Evolutionary conservation across 1,140 invertebrate species (phyloP).

Genomic region (Drosophila sechellia): DNA sequence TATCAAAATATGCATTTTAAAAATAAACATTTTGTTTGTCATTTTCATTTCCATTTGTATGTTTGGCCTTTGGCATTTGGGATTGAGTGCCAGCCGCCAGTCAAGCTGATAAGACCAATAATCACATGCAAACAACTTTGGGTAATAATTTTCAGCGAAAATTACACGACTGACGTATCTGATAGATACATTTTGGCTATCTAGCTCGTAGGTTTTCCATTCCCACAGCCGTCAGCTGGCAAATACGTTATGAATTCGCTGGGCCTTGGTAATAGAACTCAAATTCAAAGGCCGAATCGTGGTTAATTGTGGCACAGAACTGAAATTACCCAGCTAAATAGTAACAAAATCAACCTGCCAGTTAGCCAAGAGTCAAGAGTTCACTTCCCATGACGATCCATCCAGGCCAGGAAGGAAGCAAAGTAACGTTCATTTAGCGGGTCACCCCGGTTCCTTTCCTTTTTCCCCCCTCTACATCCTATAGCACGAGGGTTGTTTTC

Average conservation of each 20-base stretch:
- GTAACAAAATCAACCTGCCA: constrained; percentile 31
- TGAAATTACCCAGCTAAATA: constrained; percentile 21
- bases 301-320: constrained; percentile 46
- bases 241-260: constrained; percentile 63
- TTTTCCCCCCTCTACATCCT: neutral
- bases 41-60: constrained; percentile 6
- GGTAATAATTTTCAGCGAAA: constrained; percentile 14
- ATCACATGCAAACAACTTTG: constrained; percentile 5
- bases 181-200: constrained; percentile 37
- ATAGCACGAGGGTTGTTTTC: constrained; percentile 57
- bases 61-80: constrained; percentile 35
- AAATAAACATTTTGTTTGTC: constrained; percentile 41
- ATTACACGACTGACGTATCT: constrained; percentile 32
- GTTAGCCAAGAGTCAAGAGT: constrained; percentile 31
- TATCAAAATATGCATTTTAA: constrained; percentile 52
- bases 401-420: constrained; percentile 23
- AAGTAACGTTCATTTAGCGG: constrained; percentile 43
- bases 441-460: constrained; percentile 6
- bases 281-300: constrained; percentile 45
- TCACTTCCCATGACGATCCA: constrained; percentile 68
- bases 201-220: constrained; percentile 24
- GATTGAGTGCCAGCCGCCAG: neutral
- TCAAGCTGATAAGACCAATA: constrained; percentile 33
- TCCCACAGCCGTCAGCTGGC: constrained; percentile 64
- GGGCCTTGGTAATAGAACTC: constrained; percentile 53